These are phyloP conservation scores for Scotopteryx bipunctaria DNA, from an alignment of 2,888 invertebrate genomes.

Conservation along the genomic window DNA sequence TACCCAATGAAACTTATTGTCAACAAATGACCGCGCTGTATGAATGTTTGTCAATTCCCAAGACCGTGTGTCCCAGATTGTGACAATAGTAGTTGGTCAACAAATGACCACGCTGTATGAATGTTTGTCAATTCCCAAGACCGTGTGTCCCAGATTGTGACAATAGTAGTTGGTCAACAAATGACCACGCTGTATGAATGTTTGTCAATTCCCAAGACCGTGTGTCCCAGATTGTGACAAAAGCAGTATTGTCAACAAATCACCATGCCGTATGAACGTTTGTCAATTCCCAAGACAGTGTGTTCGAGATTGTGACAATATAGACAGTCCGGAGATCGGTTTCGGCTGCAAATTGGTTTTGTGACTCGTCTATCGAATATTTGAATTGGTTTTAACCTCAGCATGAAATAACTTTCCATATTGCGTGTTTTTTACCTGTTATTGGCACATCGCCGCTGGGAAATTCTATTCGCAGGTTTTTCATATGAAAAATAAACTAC, in stretches of 20 bases:
- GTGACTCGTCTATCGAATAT: slow-evolving; percentile 67
- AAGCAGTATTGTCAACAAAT: too few relatives aligned
- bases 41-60: neutral
- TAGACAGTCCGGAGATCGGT: slow-evolving; percentile 49
- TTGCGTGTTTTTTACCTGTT: slow-evolving; percentile 48
- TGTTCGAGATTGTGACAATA: slow-evolving; percentile 38
- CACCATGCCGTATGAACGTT: neutral
- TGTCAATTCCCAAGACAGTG: neutral
- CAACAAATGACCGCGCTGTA: neutral
- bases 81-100: too few relatives aligned
- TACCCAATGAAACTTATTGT: too few relatives aligned
- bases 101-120: too few relatives aligned
- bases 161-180: too few relatives aligned
- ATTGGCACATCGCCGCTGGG: slow-evolving; percentile 44
- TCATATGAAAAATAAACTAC: slow-evolving; percentile 27
- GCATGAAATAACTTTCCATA: slow-evolving; percentile 56
- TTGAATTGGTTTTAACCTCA: slow-evolving; percentile 76
- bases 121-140: too few relatives aligned
- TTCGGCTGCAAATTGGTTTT: slow-evolving; percentile 62
- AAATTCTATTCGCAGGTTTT: slow-evolving; percentile 41
- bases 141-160: too few relatives aligned
- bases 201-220: too few relatives aligned
- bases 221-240: too few relatives aligned
- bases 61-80: slow-evolving; percentile 12
- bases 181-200: too few relatives aligned